A percentile compares a stretch with the other conserved stretches of the same genome.
These are phyloP conservation scores for Cyclina sinensis DNA, from an alignment of 1,140 invertebrate species.

Conservation along the genomic window DNA sequence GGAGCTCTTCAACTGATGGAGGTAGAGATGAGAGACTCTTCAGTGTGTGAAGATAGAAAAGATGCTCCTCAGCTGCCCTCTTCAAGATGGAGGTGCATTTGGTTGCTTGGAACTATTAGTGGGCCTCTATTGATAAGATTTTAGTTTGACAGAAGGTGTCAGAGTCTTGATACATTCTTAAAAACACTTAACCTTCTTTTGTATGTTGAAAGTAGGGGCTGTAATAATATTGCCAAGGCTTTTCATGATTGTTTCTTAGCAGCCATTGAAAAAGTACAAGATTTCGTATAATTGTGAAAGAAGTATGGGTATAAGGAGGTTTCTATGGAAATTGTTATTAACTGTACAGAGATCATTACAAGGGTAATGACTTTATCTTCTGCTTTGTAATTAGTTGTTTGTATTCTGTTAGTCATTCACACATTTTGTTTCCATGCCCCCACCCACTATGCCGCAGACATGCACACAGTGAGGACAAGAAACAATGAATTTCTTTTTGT, in stretches of 20 bases:
- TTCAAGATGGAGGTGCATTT: conserved; percentile 67
- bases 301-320: background rate
- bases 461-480: too few species aligned
- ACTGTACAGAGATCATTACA: background rate
- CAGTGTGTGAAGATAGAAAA: conserved; percentile 68
- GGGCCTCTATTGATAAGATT: conserved; percentile 58
- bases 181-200: conserved; percentile 59
- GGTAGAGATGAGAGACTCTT: conserved; percentile 66
- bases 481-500: too few species aligned
- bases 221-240: conserved; percentile 2
- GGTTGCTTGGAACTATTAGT: conserved; percentile 69
- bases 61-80: conserved; percentile 69
- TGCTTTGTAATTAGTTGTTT: too few species aligned
- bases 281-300: conserved; percentile 12
- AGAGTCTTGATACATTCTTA: conserved; percentile 61
- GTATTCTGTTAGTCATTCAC: too few species aligned
- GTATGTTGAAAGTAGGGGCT: conserved; percentile 30
- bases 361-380: too few species aligned
- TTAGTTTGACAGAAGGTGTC: conserved; percentile 62
- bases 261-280: background rate
- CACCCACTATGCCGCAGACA: too few species aligned
- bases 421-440: too few species aligned
- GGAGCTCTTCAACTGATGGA: conserved; percentile 66
- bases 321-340: background rate
- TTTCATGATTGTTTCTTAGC: background rate